Evolutionary conservation across 1,140 invertebrate genomes (phyloP), one percentile per base, ranked within the genome.

Genomic region (Drosophila hydei): DNA sequence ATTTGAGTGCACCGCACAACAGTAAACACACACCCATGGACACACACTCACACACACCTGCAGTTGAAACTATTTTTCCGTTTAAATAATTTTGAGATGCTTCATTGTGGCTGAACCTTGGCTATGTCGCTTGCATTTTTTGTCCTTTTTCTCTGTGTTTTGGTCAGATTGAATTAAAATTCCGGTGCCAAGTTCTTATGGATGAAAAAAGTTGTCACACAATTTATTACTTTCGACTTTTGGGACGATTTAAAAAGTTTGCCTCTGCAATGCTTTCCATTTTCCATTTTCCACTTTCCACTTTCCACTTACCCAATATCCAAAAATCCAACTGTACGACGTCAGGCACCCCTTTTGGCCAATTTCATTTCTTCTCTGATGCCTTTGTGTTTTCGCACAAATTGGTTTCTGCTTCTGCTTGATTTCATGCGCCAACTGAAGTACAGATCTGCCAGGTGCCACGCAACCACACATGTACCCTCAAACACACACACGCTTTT

Each of bases 321-420:
- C 14, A 14, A 48, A 61, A 61, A 52, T 27, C 63, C 18, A 50
- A 38, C 25, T 19, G 14, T 14, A 18, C 23, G 47, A 6, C 14
- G 36, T 11, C 25, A 23, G 27, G 30, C 63, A 68, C 77, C 77
- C 55, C 56, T 61, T 77, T 88, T 75, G 71, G 81, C 81, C 81
- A 85, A 85, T 85, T 88, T 81, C 65, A 88, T 81, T 77, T 87
- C 74, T 27, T 59, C 51, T 16, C 40, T 54, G 69, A 27, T 75
- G 64, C 64, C 56, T 78, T 83, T 83, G 75, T 68, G 60, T 81
- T 85, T 85, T 81, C 77, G 80, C 81, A 80, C 83, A 85, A 85
- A 85, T 85, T 85, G 81, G 70, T 87, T 85, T 87, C 81, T 75
- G 81, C 80, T 87, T 85, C 81, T 85, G 81, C 77, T 81, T 85